These are phyloP conservation scores for Zophobas atratus DNA, from an alignment of 1,140 invertebrate genomes.

Conservation along the genomic window DNA sequence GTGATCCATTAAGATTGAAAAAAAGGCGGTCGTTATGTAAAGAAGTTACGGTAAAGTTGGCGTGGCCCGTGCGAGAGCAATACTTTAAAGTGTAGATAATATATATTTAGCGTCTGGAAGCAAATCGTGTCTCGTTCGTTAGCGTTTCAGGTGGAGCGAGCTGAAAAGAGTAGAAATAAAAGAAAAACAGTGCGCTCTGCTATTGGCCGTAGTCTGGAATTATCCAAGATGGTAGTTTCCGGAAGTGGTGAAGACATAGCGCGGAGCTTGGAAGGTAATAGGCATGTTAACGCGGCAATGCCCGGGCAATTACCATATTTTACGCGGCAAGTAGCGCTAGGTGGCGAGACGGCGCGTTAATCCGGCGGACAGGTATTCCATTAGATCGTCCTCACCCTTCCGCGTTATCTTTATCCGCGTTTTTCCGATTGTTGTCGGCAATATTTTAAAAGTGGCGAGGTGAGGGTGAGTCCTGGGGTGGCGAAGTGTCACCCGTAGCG, in stretches of 20 bases:
- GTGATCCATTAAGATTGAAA: no score
- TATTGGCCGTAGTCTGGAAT: not conserved
- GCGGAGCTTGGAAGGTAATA: constrained; percentile 55
- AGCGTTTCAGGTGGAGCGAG: no score
- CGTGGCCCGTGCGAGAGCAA: no score
- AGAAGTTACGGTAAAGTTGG: no score
- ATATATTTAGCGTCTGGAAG: no score
- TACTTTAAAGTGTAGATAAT: no score
- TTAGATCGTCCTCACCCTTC: constrained; percentile 21
- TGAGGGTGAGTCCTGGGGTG: constrained; percentile 22
- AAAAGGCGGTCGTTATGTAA: no score
- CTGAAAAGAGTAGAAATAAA: no score
- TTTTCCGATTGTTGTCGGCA: constrained; percentile 21
- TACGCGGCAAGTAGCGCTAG: constrained; percentile 45
- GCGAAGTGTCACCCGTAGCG: constrained; percentile 18
- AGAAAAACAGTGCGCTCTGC: not conserved
- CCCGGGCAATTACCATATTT: constrained; percentile 58
- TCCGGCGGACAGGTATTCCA: constrained; percentile 36
- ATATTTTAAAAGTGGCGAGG: constrained; percentile 22
- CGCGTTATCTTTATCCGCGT: constrained; percentile 16
- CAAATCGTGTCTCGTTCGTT: no score
- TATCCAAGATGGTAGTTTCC: constrained; percentile 57
- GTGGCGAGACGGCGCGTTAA: constrained; percentile 23
- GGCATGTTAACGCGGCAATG: constrained; percentile 55
- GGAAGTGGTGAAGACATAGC: constrained; percentile 45